Evolutionary conservation across 1,140 invertebrate species (phyloP), one percentile per base, ranked within the genome.

Genomic region (Platorchestia sp.): DNA sequence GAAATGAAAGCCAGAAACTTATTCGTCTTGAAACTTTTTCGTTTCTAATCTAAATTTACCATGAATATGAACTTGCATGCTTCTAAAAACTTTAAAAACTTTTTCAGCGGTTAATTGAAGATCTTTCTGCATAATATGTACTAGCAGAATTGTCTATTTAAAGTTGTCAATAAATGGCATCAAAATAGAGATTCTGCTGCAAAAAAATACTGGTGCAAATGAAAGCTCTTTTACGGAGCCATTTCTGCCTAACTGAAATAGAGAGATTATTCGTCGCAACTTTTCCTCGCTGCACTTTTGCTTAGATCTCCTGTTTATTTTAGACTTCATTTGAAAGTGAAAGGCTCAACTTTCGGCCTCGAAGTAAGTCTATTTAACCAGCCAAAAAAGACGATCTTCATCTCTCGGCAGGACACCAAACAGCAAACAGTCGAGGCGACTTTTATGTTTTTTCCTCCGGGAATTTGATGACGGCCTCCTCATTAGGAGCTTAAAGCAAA

Each of bases 401-500:
- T 75, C 59, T 3, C 59, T 36, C 14, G 59, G 59, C 10, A 75
- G 47, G 59, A 75, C 59, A 22, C 27, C 14, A 75, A 36, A 75
- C 59, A 75, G 59, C 59, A 75, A 75, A 75, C 59, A 75, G 59
- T 75, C 59, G 36, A 36, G 59, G 1, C 7, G 59, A 75, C 59
- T 75, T 75, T 75, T 36, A 3, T 19, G 59, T 7, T 75, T 75
- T 75, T 75, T 75, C 27, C 27, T 75, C 59, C 14, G 59, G 14
- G 59, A 75, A 75, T 75, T 75, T 75, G 59, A 75, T 75, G 59
- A 75, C 27, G 27, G 59, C 59, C 59, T 75, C 59, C 59, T 75
- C 59, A 75, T 75, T 75, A 75, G 59, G 59, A 75, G 59, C 59
- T 75, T 75, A 75, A 75, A 75, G 59, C 59, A 75, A 75, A 75